These are phyloP conservation scores for Papilio dardanus DNA, from an alignment of 1,140 invertebrate genomes.

Conservation along the genomic window DNA sequence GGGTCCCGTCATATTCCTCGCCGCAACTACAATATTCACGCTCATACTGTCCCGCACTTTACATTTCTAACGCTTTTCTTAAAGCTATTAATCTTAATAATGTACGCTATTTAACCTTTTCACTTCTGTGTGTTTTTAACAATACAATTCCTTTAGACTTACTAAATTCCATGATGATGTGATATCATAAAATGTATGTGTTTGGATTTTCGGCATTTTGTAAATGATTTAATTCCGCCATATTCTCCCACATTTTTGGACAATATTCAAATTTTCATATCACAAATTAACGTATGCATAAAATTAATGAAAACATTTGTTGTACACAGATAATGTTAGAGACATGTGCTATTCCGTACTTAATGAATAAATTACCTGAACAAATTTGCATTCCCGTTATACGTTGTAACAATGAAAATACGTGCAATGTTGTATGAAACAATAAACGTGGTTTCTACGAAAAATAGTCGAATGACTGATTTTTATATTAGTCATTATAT, in stretches of 20 bases:
- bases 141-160: not conserved
- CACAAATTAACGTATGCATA: conserved; percentile 2
- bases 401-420: not conserved
- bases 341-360: not conserved
- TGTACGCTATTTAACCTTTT: conserved; percentile 30
- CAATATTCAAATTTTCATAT: conserved; percentile 2
- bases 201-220: not conserved
- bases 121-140: not conserved
- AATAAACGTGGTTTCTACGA: not conserved
- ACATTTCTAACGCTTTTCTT: conserved; percentile 66
- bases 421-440: not conserved
- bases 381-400: not conserved
- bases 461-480: not conserved
- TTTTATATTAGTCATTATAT: too few relatives aligned
- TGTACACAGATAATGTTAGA: conserved; percentile 12
- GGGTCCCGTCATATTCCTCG: conserved; percentile 63
- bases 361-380: conserved; percentile 12
- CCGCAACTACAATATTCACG: conserved; percentile 63
- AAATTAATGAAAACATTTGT: conserved; percentile 30
- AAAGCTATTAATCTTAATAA: conserved; percentile 67
- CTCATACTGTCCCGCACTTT: conserved; percentile 65
- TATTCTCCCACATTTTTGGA: not conserved
- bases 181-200: not conserved
- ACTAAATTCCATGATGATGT: not conserved
- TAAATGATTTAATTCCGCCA: not conserved